These are phyloP conservation scores for Kuschelorhynchus macadamiae DNA, from an alignment of 2,888 invertebrate species.

Conservation along the genomic window DNA sequence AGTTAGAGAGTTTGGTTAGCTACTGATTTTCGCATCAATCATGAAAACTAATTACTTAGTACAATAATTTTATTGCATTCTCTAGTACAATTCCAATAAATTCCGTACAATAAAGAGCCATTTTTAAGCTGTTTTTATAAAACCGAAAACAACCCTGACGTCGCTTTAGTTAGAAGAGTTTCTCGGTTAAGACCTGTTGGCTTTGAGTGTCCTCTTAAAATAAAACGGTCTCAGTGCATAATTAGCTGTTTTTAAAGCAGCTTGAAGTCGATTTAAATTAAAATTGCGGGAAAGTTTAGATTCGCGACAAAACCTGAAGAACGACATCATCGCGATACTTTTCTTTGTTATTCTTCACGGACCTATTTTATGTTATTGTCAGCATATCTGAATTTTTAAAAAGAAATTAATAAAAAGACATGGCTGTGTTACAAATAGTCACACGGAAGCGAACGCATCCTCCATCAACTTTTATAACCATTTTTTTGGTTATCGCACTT, in stretches of 20 bases:
- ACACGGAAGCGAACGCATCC: slow-evolving; percentile 36
- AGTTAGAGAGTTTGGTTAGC: no score
- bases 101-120: slow-evolving; percentile 8
- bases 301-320: no score
- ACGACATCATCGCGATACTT: no score
- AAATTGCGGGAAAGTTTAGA: not conserved
- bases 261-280: not conserved
- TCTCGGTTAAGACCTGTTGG: slow-evolving; percentile 63
- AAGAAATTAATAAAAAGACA: not conserved
- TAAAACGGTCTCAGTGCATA: slow-evolving; percentile 7
- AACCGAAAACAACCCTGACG: slow-evolving; percentile 34
- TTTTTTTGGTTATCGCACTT: slow-evolving; percentile 38
- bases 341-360: no score
- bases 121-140: slow-evolving; percentile 20
- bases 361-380: no score
- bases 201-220: slow-evolving; percentile 38
- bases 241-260: slow-evolving; percentile 5
- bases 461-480: slow-evolving; percentile 35
- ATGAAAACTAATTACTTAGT: no score
- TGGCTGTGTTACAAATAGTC: slow-evolving; percentile 41
- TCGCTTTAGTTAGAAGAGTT: slow-evolving; percentile 58
- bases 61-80: no score
- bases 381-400: no score
- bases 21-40: no score
- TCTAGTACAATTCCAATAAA: slow-evolving; percentile 8